Evolutionary conservation across 2,888 invertebrate genomes (phyloP).

Genomic region (Ophioninae sp.): DNA sequence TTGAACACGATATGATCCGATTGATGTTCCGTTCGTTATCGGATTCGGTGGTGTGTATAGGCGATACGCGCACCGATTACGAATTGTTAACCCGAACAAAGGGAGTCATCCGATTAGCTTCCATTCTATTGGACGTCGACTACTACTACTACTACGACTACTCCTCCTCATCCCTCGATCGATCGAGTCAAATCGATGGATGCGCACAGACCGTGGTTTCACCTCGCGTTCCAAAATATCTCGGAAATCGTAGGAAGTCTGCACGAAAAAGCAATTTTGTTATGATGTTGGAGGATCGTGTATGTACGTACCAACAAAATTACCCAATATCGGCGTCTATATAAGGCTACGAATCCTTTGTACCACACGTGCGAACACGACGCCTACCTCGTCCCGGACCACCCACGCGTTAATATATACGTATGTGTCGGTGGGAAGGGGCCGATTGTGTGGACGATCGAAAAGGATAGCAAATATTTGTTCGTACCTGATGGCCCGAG

Average conservation of each 20-base stretch:
- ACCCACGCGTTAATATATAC: neutral
- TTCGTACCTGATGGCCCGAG: conserved; percentile 28
- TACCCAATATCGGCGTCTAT: conserved; percentile 25
- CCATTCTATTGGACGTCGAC: neutral
- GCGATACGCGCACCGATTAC: neutral
- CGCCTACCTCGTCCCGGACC: neutral
- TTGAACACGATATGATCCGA: neutral
- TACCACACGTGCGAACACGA: neutral
- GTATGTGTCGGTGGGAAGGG: neutral
- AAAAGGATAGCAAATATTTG: conserved; percentile 50
- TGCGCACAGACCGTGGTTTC: neutral
- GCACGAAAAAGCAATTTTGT: conserved; percentile 34
- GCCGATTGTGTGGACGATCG: conserved; percentile 21
- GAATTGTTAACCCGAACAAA: neutral
- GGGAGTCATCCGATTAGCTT: neutral
- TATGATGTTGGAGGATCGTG: conserved; percentile 3
- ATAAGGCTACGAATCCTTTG: conserved; percentile 14
- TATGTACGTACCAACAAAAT: neutral
- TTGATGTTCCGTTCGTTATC: neutral
- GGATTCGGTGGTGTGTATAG: neutral
- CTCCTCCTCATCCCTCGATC: neutral
- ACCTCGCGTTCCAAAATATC: neutral
- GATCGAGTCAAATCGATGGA: conserved; percentile 10
- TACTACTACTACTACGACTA: too few species aligned
- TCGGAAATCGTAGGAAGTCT: neutral